A percentile compares a stretch with the other conserved stretches of the same genome.
Conservation (phyloP, 2,888 invertebrate genomes). For the Sarcophaga carnaria region DNA sequence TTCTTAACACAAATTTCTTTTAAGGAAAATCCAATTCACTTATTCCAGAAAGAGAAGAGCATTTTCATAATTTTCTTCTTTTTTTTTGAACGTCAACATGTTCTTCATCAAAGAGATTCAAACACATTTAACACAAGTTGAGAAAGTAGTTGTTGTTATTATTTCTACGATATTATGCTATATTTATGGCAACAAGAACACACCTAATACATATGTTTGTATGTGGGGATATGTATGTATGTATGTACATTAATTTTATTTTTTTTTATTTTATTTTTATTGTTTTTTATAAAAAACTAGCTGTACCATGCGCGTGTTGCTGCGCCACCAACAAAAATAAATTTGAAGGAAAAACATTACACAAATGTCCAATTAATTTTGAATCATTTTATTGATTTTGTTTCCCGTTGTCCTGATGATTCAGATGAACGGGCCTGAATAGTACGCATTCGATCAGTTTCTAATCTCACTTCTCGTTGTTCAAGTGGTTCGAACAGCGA, state of each 20-base stretch:
- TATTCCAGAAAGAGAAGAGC: not conserved
- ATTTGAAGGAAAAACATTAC: too few species aligned
- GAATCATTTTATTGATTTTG: too few species aligned
- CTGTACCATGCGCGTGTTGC: too few species aligned
- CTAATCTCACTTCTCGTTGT: too few species aligned
- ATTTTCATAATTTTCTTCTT: not conserved
- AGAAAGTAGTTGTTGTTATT: slow-evolving; percentile 34
- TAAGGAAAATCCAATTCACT: not conserved
- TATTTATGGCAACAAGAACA: not conserved
- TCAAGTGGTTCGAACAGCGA: too few species aligned
- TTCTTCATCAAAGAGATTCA: slow-evolving; percentile 33
- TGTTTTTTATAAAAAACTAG: slow-evolving; percentile 14
- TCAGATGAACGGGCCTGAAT: too few species aligned
- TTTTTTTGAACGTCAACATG: slow-evolving; percentile 11
- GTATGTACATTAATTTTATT: too few species aligned
- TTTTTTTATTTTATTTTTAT: not conserved
- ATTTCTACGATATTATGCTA: not conserved
- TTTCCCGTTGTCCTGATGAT: too few species aligned
- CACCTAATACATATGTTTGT: not conserved
- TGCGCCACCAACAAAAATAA: too few species aligned
- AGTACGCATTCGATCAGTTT: too few species aligned
- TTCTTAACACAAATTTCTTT: slow-evolving; percentile 27
- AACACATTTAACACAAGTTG: slow-evolving; percentile 39
- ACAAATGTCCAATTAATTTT: too few species aligned
- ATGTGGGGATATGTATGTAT: not conserved